A percentile compares a stretch with the other conserved stretches of the same genome.
Evolutionary conservation across 2,888 invertebrate species (phyloP).

Genomic region (Pheosia tremula): DNA sequence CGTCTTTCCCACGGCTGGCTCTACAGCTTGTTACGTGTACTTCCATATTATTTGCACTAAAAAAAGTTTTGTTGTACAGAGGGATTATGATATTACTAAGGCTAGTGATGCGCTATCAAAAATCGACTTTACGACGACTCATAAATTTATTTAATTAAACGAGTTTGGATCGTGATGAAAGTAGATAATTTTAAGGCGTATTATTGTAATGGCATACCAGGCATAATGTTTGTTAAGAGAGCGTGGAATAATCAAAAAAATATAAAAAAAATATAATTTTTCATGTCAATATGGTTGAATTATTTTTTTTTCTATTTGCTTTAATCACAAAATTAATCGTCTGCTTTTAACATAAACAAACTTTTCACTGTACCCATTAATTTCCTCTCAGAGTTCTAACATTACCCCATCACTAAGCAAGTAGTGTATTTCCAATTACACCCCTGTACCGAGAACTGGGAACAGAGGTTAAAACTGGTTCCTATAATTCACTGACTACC

Average conservation of each 20-base stretch:
- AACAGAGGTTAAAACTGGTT: conserved; percentile 49
- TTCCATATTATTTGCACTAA: conserved; percentile 17
- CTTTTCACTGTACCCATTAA: background rate
- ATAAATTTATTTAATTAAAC: background rate
- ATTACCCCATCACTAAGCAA: background rate
- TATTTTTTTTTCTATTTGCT: no score
- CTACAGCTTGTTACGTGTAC: conserved; percentile 20
- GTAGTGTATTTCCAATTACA: no score
- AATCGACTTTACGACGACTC: conserved; percentile 12
- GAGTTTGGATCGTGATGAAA: no score
- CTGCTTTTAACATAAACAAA: no score
- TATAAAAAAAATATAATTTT: no score
- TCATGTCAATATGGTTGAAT: no score
- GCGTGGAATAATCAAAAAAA: no score
- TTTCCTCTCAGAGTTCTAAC: background rate
- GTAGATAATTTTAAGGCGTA: no score
- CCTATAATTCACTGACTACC: conserved; percentile 40
- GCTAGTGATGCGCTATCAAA: conserved; percentile 16
- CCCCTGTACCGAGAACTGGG: conserved; percentile 27
- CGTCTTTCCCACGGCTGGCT: conserved; percentile 40
- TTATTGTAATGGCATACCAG: no score
- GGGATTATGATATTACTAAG: background rate
- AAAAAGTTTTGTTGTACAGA: conserved; percentile 5
- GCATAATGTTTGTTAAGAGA: no score
- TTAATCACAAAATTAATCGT: no score